Base-by-base conservation (phyloP, 2,113 vertebrate genomes). In the Laterallus jamaicensis region DNA sequence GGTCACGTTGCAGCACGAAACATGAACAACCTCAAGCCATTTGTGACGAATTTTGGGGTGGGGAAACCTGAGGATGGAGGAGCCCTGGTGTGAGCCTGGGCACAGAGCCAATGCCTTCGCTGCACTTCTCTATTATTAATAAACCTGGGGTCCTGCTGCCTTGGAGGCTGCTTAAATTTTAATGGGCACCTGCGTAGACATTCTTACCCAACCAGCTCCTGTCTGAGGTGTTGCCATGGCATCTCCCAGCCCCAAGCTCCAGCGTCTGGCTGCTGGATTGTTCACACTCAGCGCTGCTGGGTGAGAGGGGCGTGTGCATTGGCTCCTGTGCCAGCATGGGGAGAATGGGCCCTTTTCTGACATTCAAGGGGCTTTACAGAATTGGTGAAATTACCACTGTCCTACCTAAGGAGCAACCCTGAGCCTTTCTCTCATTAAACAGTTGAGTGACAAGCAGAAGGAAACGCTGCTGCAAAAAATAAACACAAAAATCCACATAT, bases 191-290 rank as follows among this genome's bases (percentile, higher is more conserved):
- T 20, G 9, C 18, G 13, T 5, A 44, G n/a, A 12, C 37, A 6
- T 44, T 86, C 21, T 1, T 60, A 59, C 77, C 77, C 96, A 68
- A 59, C 8, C 55, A n/a, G 82, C 87, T 76, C 50, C 73, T 2
- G 52, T 5, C 47, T 0, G 81, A 81, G 66, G 17, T 31, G 96
- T 96, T 97, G 97, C 97, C 95, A 96, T 94, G 97, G 95, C 76
- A 94, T 70, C 73, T 83, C 69, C 91, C 73, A 22, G 40, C 29
- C 94, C 66, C 71, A 12, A 26, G 83, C 78, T 3, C 10, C 2
- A 0, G 49, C 3, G 1, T 29, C 19, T 3, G 2, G 64, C 54
- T 47, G 37, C 60, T 17, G 24, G 32, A 19, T 60, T 52, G 35
- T 69, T 92, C 71, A 5, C 54, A 1, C 58, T 68, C 15, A 6